Base-by-base conservation (phyloP, 2,113 vertebrate genomes). In the Cyphomyrus discorhynchus region DNA sequence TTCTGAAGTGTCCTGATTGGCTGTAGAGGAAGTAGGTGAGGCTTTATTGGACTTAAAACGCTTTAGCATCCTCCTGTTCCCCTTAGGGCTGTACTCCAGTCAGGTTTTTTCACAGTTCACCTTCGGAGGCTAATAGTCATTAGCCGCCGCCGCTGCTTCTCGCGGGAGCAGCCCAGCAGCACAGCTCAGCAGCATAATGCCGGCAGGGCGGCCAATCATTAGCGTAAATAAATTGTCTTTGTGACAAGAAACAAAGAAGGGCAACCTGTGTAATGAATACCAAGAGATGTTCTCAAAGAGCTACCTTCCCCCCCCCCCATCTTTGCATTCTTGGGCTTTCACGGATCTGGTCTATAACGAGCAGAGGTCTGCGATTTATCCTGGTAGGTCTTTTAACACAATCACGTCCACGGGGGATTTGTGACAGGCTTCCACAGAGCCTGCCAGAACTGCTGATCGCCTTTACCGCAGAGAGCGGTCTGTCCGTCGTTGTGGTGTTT, bases 181-280 rank as follows among this genome's bases (percentile, higher is more conserved):
- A 90, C 84, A 35, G 52, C 90, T 91, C 90, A 90, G 90, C 89
- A 87, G 85, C 70, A 74, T 91, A 92, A 91, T 89, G 87, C 49
- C 74, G 87, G 88, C 85, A 92, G 93, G 91, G 82, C n/a, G 93
- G 92, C 88, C 53, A 91, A 89, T 87, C 89, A 92, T 94, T 93
- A 91, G 90, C 88, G 92, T 92, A 91, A 92, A 92, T 91, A 91
- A 92, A 89, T 87, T 74, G 90, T 52, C 88, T 62, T 39, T 47
- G 85, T 15, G 86, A 77, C 13, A 89, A 46, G 86, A 87, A 24
- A 87, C 47, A 56, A 89, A 13, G 39, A 89, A 86, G 70, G 45
- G 35, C 19, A 88, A 47, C 47, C 42, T 52, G 3, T 47, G 70
- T 50, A 52, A 74, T 89, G 80, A 89, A 17, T 85, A 89, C 83